Conservation (phyloP, 2,888 invertebrate species). For the Tiliacea aurago region DNA sequence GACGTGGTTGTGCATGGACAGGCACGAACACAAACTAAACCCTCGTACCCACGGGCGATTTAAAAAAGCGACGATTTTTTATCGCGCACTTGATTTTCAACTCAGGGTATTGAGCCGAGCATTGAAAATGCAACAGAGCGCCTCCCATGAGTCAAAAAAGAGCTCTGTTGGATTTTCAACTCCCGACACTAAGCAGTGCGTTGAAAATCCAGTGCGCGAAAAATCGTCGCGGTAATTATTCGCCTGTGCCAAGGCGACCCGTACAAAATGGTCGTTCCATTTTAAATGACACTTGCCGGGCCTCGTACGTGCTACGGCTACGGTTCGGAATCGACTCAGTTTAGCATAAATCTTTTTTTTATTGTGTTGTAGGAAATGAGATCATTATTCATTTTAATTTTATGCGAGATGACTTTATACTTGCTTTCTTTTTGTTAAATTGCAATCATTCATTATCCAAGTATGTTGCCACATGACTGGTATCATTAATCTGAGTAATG, state of each 20-base stretch:
- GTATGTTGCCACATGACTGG: neutral
- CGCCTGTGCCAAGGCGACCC: too few relatives aligned
- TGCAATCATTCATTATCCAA: neutral
- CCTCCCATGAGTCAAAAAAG: too few relatives aligned
- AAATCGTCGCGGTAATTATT: too few relatives aligned
- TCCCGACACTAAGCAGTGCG: too few relatives aligned
- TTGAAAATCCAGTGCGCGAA: too few relatives aligned
- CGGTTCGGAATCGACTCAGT: neutral
- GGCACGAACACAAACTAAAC: neutral
- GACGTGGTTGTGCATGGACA: neutral
- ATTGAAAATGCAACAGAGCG: too few relatives aligned
- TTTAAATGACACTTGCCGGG: neutral
- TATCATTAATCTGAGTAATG: neutral
- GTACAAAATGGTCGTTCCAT: neutral
- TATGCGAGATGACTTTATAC: neutral
- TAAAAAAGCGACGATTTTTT: too few relatives aligned
- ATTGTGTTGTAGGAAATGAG: slow-evolving; percentile 31
- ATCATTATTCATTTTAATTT: neutral
- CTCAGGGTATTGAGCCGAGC: too few relatives aligned
- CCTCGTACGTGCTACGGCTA: neutral
- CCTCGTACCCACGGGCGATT: too few relatives aligned
- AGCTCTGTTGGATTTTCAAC: too few relatives aligned
- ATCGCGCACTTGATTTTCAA: too few relatives aligned
- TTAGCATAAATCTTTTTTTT: slow-evolving; percentile 8
- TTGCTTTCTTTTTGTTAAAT: neutral